Evolutionary conservation across 2,888 invertebrate species (phyloP).

Genomic region (Drosophila recens): DNA sequence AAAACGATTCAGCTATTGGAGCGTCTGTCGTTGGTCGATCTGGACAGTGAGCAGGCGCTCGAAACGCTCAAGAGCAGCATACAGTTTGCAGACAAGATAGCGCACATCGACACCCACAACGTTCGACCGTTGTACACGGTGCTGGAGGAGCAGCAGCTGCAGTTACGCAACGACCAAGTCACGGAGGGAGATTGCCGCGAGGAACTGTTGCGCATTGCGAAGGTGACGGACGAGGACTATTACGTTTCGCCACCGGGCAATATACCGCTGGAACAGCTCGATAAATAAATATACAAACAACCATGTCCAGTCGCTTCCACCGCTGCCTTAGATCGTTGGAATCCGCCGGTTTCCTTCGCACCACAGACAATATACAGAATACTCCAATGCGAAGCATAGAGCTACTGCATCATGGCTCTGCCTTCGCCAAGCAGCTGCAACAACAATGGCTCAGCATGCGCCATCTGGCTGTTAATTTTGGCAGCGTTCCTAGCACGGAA

Average conservation of each 20-base stretch:
- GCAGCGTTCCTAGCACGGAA: background rate
- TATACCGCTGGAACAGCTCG: constrained; percentile 88
- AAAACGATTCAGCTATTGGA: constrained; percentile 91
- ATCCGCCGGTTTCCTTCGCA: constrained; percentile 55
- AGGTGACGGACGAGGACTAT: constrained; percentile 93
- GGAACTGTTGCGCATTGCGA: constrained; percentile 91
- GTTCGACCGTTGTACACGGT: constrained; percentile 93
- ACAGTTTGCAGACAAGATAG: constrained; percentile 92
- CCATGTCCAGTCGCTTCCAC: constrained; percentile 52
- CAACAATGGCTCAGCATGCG: constrained; percentile 66
- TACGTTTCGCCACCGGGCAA: constrained; percentile 96
- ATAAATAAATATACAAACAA: constrained; percentile 28
- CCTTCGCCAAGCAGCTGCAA: constrained; percentile 60
- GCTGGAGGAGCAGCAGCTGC: constrained; percentile 91
- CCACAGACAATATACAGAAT: constrained; percentile 2
- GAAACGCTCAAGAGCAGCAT: constrained; percentile 92
- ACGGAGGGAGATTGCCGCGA: constrained; percentile 89
- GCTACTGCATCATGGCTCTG: constrained; percentile 67
- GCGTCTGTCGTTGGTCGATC: constrained; percentile 93
- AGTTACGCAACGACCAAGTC: constrained; percentile 89
- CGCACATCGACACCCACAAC: constrained; percentile 89
- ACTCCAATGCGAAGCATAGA: constrained; percentile 37
- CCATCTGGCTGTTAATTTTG: constrained; percentile 54
- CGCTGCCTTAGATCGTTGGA: constrained; percentile 65
- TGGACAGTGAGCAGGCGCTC: constrained; percentile 90